Evolutionary conservation across 2,797 vertebrate genomes (phyloP).

Genomic region (Premnoplex brunnescens): DNA sequence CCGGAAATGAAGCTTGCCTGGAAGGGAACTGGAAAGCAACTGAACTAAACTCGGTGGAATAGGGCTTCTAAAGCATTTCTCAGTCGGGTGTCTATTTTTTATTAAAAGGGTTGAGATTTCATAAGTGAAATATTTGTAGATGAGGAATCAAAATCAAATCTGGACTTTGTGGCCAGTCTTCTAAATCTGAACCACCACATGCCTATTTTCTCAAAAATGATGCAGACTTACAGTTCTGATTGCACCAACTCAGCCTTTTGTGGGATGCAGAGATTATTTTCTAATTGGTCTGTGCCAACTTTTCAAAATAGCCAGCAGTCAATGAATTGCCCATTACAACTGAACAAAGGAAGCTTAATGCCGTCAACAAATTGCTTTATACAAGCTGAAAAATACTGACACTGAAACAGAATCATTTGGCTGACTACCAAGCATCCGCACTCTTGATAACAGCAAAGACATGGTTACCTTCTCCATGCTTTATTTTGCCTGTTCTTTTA

Average conservation of each 20-base stretch:
- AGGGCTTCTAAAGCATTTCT: neutral
- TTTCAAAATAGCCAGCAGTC: neutral
- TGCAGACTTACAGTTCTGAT: neutral
- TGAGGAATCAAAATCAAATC: neutral
- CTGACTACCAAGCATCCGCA: neutral
- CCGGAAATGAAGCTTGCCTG: neutral
- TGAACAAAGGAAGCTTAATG: neutral
- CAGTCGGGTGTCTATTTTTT: neutral
- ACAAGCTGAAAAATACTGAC: neutral
- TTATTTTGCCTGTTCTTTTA: neutral
- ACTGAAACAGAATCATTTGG: neutral
- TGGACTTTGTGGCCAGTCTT: neutral
- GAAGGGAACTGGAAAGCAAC: neutral
- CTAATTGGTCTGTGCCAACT: neutral
- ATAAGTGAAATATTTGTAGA: neutral
- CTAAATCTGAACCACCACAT: neutral
- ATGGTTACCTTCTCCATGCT: neutral
- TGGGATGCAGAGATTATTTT: neutral
- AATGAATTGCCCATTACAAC: neutral
- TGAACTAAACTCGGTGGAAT: neutral
- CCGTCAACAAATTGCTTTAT: neutral
- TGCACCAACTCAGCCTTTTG: neutral
- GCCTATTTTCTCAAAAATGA: neutral
- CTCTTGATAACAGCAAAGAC: neutral
- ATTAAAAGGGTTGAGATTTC: neutral